Evolutionary conservation across 2,113 vertebrate genomes (phyloP).

Genomic region (Nannospalax galili): DNA sequence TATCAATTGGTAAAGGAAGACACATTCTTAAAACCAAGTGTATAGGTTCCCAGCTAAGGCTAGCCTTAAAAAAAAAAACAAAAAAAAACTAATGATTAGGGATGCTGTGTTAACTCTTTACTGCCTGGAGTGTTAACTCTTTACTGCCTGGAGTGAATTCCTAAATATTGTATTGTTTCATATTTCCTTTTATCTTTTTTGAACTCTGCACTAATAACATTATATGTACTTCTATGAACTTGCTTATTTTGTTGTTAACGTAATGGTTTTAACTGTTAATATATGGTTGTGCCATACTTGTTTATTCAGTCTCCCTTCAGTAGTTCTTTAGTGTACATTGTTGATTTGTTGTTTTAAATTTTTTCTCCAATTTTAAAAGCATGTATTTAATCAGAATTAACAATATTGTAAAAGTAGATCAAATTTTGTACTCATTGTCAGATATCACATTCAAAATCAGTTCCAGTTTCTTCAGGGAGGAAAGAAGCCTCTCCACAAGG

Average conservation of each 20-base stretch:
- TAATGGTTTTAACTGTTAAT: background rate
- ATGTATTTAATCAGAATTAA: constrained; percentile 36
- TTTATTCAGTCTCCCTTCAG: background rate
- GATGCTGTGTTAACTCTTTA: background rate
- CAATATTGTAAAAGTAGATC: constrained; percentile 23
- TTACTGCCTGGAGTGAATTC: background rate
- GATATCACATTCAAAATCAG: constrained; percentile 36
- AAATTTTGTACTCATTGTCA: constrained; percentile 36
- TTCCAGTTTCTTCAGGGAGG: constrained; percentile 52
- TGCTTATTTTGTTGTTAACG: background rate
- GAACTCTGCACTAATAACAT: background rate
- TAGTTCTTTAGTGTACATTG: constrained; percentile 6
- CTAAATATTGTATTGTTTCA: background rate
- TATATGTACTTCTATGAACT: constrained; percentile 4
- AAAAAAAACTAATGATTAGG: background rate
- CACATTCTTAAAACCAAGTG: background rate
- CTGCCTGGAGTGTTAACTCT: background rate
- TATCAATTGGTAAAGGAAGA: background rate
- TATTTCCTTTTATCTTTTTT: background rate
- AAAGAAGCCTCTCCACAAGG: background rate
- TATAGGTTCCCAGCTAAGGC: background rate
- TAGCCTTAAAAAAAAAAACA: background rate
- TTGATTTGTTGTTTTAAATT: constrained; percentile 37
- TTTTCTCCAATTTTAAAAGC: background rate
- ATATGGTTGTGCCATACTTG: background rate